Evolutionary conservation across 2,113 vertebrate genomes (phyloP), one percentile per base, ranked within the genome.

Genomic region (Formicarius rufipectus): DNA sequence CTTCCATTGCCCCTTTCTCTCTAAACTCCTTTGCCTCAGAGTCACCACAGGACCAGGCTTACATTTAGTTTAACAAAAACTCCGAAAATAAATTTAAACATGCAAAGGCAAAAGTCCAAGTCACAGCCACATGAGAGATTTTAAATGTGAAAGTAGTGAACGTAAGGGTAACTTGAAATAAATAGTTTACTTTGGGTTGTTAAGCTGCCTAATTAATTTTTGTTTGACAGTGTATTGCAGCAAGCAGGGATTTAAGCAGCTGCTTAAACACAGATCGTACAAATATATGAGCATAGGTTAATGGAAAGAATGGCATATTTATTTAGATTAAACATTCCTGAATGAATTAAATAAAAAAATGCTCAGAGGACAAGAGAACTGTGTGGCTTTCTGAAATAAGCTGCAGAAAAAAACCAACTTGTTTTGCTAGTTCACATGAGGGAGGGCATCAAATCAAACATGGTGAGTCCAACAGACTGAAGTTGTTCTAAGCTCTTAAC

Each of bases 311-410:
- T 87, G 52, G 64, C 77, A 47, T 91, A 87, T 92, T 95, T 97
- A 93, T 95, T 97, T 97, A 96, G 74, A 85, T 88, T 76, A 94
- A 95, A 82, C 81, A 91, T 91, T 95, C 82, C 95, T 84, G 82
- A 94, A 75, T 64, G 59, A 93, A 87, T 87, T 39, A 84, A 59
- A 76, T 50, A 25, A 7, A 59, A n/a, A 87, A 93, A 58, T 9
- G 20, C 69, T 90, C 24, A 4, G 49, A 60, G 44, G 52, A 33
- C 73, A 27, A 64, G 5, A 81, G 74, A 82, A 71, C 39, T 21
- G 27, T 33, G 42, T 3, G 0, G 60, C 56, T 89, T 89, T 90
- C 72, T 74, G 80, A 86, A 90, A 75, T 1, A 24, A 21, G 28
- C 49, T 33, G 39, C 30, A 80, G 67, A 18, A 15, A 23, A 59